Evolutionary conservation across 2,888 invertebrate species (phyloP).

Genomic region (Pandemis cinnamomeana): DNA sequence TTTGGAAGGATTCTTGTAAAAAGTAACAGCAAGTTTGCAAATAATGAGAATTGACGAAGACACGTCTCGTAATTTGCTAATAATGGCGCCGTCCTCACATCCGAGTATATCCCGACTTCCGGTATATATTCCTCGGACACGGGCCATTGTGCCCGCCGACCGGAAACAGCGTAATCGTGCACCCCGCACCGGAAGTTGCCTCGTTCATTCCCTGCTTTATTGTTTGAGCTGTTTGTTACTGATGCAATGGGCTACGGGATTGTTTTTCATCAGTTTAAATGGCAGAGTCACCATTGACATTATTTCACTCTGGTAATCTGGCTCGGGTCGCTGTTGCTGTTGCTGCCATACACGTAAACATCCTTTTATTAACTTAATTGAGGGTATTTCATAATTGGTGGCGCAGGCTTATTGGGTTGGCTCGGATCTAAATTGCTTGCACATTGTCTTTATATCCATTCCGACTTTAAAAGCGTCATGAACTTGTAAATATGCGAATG

Average conservation of each 20-base stretch:
- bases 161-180: slow-evolving; percentile 49
- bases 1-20: background rate
- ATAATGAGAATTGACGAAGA: slow-evolving; percentile 9
- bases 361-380: slow-evolving; percentile 6
- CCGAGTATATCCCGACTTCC: slow-evolving; percentile 40
- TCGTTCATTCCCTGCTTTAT: slow-evolving; percentile 50
- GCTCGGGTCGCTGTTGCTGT: background rate
- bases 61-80: slow-evolving; percentile 27
- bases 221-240: slow-evolving; percentile 49
- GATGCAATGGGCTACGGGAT: slow-evolving; percentile 44
- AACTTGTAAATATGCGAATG: background rate
- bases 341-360: slow-evolving; percentile 1
- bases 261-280: slow-evolving; percentile 43
- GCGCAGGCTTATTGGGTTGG: background rate
- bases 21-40: background rate
- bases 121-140: slow-evolving; percentile 41
- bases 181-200: slow-evolving; percentile 48
- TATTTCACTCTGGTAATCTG: slow-evolving; percentile 24
- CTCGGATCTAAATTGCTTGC: background rate
- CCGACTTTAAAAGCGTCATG: background rate
- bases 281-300: slow-evolving; percentile 31
- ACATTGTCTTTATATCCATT: background rate
- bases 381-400: slow-evolving; percentile 2
- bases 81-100: slow-evolving; percentile 29
- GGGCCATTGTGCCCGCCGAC: slow-evolving; percentile 46